phyloP scores from a whole-genome alignment of 2,888 invertebrate genomes.

The Chromoteleia sp. region DNA sequence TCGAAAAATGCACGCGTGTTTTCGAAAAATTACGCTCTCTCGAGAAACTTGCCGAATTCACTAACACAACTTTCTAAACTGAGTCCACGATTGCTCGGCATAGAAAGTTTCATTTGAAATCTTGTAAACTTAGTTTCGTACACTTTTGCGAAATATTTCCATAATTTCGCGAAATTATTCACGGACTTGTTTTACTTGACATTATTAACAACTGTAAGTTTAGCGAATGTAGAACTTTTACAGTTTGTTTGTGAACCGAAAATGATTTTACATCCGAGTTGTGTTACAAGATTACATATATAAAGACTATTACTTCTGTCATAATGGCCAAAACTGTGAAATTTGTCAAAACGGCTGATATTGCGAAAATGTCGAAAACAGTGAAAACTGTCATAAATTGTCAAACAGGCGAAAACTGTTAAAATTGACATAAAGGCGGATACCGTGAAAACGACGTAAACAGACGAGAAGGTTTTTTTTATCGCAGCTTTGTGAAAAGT shows the following conservation, averaged over 20 bases:
- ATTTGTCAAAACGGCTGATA: too few relatives aligned
- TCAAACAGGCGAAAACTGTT: too few relatives aligned
- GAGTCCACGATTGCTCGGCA: slow-evolving; percentile 30
- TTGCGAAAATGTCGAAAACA: too few relatives aligned
- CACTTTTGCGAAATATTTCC: slow-evolving; percentile 52
- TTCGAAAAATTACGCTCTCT: neutral
- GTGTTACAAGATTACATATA: slow-evolving; percentile 14
- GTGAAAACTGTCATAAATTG: too few relatives aligned
- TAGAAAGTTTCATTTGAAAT: slow-evolving; percentile 50
- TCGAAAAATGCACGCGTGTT: too few relatives aligned
- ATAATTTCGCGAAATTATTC: slow-evolving; percentile 53
- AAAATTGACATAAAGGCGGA: too few relatives aligned
- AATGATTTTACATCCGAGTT: slow-evolving; percentile 30
- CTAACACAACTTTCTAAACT: slow-evolving; percentile 40
- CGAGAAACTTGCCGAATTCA: slow-evolving; percentile 6
- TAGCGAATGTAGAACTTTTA: slow-evolving; percentile 36
- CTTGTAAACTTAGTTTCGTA: slow-evolving; percentile 47
- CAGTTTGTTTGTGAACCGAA: slow-evolving; percentile 37
- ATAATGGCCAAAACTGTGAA: too few relatives aligned
- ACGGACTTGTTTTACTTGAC: slow-evolving; percentile 40
- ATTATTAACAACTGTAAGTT: slow-evolving; percentile 46
- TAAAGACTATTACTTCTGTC: too few relatives aligned
- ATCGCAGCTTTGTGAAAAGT: slow-evolving; percentile 6
- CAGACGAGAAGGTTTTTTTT: too few relatives aligned
- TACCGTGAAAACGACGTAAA: too few relatives aligned